Evolutionary conservation across 1,140 invertebrate genomes (phyloP).

Genomic region (Sipha flava): DNA sequence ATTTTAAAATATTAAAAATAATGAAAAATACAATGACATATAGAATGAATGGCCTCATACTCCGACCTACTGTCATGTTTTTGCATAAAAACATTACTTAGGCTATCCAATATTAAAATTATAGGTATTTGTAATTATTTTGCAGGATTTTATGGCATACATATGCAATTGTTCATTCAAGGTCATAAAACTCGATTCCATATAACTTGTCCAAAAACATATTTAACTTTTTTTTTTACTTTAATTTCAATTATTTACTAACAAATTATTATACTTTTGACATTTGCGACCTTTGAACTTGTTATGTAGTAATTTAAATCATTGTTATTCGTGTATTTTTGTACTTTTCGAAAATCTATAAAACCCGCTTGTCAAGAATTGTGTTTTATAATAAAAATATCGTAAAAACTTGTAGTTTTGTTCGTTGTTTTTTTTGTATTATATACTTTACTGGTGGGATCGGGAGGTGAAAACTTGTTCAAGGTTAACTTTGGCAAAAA

Average conservation of each 20-base stretch:
- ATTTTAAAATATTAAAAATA: background rate
- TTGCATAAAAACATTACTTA: background rate
- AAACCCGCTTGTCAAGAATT: background rate
- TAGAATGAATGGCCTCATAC: background rate
- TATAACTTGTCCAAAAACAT: background rate
- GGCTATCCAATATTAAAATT: background rate
- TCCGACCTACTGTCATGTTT: background rate
- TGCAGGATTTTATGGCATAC: background rate
- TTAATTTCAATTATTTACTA: background rate
- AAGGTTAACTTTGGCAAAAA: background rate
- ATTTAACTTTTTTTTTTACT: background rate
- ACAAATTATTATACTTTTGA: background rate
- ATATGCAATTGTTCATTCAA: slow-evolving; percentile 5
- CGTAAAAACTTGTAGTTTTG: background rate
- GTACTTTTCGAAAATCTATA: background rate
- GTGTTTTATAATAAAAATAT: background rate
- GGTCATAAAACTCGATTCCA: slow-evolving; percentile 12
- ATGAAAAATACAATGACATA: background rate
- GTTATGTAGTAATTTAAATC: background rate
- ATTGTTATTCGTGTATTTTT: background rate
- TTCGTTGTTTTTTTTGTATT: too few species aligned
- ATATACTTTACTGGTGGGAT: background rate
- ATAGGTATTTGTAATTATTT: background rate
- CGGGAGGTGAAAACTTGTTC: background rate
- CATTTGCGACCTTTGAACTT: background rate